phyloP scores from a whole-genome alignment of 2,113 vertebrate genomes.

The Protobothrops mucrosquamatus region DNA sequence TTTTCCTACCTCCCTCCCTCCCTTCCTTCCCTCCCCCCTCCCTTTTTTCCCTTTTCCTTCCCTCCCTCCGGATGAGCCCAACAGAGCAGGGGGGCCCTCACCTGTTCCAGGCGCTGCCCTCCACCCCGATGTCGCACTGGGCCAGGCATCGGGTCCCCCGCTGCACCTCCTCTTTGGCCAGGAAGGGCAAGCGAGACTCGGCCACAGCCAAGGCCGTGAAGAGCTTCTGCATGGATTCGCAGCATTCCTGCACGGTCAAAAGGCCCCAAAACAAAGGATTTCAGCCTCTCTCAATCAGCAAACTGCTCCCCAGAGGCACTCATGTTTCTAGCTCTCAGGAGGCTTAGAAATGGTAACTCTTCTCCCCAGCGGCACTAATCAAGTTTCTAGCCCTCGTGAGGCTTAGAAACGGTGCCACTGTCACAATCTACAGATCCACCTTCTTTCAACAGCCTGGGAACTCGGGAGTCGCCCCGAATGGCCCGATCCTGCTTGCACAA shows the following conservation, averaged over 20 bases:
- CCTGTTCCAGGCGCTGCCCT: conserved; percentile 34
- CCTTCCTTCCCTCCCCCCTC: no score
- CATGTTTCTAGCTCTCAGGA: not conserved
- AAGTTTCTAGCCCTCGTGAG: not conserved
- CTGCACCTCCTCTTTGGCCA: accelerated
- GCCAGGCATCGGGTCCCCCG: conserved; percentile 36
- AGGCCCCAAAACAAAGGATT: not conserved
- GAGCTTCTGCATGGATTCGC: conserved; percentile 6
- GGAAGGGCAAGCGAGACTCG: not conserved
- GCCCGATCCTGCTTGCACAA: not conserved
- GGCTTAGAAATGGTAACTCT: not conserved
- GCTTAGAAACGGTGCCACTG: not conserved
- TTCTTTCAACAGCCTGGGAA: not conserved
- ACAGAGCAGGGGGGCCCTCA: accelerated
- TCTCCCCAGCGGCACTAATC: no score
- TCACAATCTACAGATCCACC: not conserved
- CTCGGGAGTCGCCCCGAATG: not conserved
- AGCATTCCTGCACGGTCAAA: not conserved
- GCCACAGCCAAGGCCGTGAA: not conserved
- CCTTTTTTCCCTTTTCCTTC: no score
- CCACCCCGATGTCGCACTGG: not conserved
- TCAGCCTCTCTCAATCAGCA: not conserved
- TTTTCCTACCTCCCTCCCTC: no score
- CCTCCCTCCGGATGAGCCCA: no score
- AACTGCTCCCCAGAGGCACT: not conserved